Evolutionary conservation across 2,797 vertebrate species (phyloP).

Genomic region (Anabas testudineus): DNA sequence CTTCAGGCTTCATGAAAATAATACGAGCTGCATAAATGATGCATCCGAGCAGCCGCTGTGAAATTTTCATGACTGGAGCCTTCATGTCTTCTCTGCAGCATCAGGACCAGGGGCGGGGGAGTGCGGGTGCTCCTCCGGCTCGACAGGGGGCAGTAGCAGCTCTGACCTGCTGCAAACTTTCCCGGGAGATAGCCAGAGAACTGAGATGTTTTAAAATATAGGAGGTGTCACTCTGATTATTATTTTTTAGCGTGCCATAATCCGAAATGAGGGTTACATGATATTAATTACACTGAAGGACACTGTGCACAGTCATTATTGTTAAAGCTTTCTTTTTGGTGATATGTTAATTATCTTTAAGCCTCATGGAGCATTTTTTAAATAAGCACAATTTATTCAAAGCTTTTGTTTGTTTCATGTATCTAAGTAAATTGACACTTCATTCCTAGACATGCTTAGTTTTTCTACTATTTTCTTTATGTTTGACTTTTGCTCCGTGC

Average conservation of each 20-base stretch:
- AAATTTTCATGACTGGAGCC: constrained; percentile 27
- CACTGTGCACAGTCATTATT: too few relatives aligned
- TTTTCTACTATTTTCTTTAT: background rate
- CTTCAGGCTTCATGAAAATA: constrained; percentile 36
- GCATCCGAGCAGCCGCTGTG: constrained; percentile 32
- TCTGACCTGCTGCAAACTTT: background rate
- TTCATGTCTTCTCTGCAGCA: constrained; percentile 30
- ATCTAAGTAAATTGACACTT: background rate
- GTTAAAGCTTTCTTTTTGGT: background rate
- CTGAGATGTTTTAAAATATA: background rate
- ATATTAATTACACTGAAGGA: background rate
- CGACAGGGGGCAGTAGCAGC: constrained; percentile 47
- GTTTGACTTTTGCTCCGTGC: background rate
- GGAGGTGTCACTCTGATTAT: constrained; percentile 41
- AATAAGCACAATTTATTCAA: too few relatives aligned
- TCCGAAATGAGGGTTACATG: background rate
- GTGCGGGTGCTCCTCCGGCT: constrained; percentile 42
- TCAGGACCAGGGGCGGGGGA: constrained; percentile 32
- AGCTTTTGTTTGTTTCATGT: background rate
- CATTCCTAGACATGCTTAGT: background rate
- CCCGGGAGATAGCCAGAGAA: constrained; percentile 19
- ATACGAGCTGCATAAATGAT: constrained; percentile 53
- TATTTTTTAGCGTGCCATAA: background rate
- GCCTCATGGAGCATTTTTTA: background rate
- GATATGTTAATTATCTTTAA: background rate